Evolutionary conservation across 2,888 invertebrate species (phyloP).

Genomic region (Ochropacha duplaris): DNA sequence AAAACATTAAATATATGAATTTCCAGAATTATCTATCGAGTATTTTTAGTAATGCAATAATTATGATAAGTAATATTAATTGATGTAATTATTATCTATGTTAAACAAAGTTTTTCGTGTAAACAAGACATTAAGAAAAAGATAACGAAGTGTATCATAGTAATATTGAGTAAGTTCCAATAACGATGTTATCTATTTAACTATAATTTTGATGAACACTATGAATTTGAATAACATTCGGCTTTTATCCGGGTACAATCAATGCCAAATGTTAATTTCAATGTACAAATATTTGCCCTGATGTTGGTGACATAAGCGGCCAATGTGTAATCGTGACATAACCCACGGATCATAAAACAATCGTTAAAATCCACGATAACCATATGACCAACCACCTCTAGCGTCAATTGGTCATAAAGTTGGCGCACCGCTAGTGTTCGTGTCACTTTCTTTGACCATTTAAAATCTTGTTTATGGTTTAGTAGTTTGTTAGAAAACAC

Average conservation of each 20-base stretch:
- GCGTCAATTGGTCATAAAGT: conserved; percentile 34
- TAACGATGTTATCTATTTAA: no score
- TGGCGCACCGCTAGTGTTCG: conserved; percentile 15
- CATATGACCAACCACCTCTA: conserved; percentile 16
- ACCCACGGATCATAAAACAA: conserved; percentile 4
- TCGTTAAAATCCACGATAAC: conserved; percentile 19
- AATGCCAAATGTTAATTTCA: neutral
- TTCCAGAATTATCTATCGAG: no score
- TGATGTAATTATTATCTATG: no score
- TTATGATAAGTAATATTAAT: no score
- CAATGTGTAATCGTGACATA: neutral
- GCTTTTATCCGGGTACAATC: neutral
- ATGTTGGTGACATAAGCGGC: neutral
- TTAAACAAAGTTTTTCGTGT: no score
- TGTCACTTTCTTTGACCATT: conserved; percentile 39
- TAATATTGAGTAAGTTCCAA: neutral
- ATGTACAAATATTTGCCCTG: neutral
- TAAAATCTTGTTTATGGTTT: conserved; percentile 35
- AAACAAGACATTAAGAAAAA: no score
- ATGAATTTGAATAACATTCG: no score
- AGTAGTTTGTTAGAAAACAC: conserved; percentile 1
- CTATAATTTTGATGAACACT: no score
- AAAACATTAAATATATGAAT: no score
- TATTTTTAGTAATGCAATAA: no score
- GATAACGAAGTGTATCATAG: neutral